These are phyloP conservation scores for Ardeotis arabs DNA, from an alignment of 2,113 vertebrate genomes.

Conservation along the genomic window DNA sequence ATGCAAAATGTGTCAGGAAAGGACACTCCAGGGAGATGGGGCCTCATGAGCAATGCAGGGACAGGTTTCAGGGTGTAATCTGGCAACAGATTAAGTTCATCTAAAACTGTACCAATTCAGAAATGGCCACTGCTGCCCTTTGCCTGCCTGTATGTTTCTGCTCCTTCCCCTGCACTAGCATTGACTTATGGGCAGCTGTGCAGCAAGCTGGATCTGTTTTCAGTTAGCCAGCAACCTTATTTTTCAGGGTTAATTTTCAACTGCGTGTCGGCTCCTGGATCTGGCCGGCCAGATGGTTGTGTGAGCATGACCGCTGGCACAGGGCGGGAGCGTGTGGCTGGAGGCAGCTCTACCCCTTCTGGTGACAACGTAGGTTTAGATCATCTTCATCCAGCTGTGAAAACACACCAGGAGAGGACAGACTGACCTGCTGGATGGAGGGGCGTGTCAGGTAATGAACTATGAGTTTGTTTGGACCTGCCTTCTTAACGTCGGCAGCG, in stretches of 20 bases:
- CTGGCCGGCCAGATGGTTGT: background rate
- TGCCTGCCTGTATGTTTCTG: background rate
- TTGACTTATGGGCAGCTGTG: background rate
- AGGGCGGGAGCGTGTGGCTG: background rate
- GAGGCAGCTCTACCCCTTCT: background rate
- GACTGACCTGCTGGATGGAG: background rate
- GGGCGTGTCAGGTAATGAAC: background rate
- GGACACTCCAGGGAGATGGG: background rate
- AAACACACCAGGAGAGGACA: background rate
- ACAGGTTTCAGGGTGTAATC: background rate
- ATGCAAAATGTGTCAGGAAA: background rate
- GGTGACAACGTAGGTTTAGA: background rate
- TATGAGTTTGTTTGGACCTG: background rate
- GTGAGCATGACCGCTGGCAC: background rate
- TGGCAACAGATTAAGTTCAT: background rate
- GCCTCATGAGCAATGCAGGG: background rate
- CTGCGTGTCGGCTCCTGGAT: background rate
- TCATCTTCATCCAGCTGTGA: background rate
- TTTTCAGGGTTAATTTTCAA: background rate
- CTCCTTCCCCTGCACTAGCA: background rate
- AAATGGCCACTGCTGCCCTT: background rate
- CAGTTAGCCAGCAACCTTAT: background rate
- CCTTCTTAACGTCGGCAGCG: rapidly evolving
- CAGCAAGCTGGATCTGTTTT: background rate
- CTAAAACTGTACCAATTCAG: background rate